phyloP scores from a whole-genome alignment of 1,140 invertebrate species.

The Tyrophagus putrescentiae region DNA sequence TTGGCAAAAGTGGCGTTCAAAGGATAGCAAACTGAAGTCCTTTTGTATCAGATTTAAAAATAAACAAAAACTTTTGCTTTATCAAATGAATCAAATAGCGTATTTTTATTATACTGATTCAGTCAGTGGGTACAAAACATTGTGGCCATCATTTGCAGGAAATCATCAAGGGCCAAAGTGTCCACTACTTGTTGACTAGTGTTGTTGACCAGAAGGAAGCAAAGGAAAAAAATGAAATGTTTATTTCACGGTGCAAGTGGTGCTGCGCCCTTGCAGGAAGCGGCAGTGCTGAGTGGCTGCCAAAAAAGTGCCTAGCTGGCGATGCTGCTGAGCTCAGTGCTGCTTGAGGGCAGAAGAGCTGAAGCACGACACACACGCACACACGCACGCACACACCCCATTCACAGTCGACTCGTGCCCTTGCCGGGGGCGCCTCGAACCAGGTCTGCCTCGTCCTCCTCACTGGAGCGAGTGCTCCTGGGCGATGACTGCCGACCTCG shows the following conservation, averaged over 20 bases:
- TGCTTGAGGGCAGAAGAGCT: neutral
- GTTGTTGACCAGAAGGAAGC: neutral
- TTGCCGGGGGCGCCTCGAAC: neutral
- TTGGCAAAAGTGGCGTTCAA: neutral
- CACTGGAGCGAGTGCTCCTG: neutral
- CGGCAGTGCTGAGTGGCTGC: neutral
- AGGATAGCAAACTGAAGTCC: neutral
- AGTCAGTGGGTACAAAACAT: neutral
- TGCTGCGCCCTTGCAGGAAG: neutral
- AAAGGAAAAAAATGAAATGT: neutral
- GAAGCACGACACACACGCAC: neutral
- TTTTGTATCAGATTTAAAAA: neutral
- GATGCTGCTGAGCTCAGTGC: neutral
- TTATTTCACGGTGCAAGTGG: neutral
- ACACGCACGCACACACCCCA: neutral
- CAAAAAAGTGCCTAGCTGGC: neutral
- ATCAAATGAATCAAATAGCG: neutral
- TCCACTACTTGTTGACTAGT: neutral
- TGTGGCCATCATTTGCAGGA: neutral
- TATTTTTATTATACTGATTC: neutral
- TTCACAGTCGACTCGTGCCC: neutral
- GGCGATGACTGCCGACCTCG: neutral
- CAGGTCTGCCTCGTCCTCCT: neutral
- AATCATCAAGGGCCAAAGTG: neutral
- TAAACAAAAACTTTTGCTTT: neutral